Percentiles rank a stretch among this genome's conserved stretches.
Evolutionary conservation across 2,888 invertebrate species (phyloP).

Genomic region (Eucera pruinosa): DNA sequence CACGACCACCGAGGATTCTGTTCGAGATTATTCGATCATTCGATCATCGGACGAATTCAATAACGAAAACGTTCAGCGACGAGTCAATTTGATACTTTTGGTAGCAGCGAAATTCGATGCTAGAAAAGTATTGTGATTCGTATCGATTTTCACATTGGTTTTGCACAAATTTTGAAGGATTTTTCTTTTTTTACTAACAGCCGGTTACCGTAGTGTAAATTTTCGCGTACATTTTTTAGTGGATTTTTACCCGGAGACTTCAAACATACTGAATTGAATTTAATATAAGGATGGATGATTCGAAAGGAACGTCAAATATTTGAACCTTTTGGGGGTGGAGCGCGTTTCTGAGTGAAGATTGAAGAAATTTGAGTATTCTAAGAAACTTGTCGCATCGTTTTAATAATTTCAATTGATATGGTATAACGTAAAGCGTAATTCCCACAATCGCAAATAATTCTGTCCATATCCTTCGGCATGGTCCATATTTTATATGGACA

Average conservation of each 20-base stretch:
- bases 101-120: background rate
- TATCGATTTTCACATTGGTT: background rate
- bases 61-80: background rate
- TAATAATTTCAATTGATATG: too few species aligned
- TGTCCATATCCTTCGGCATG: too few species aligned
- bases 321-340: too few species aligned
- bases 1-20: background rate
- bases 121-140: conserved; percentile 12
- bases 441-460: too few species aligned
- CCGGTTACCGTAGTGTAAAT: background rate
- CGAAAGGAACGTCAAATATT: background rate
- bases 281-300: too few species aligned
- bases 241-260: background rate
- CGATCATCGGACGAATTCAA: conserved; percentile 7
- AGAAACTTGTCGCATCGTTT: too few species aligned
- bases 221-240: background rate
- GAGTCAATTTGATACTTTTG: background rate
- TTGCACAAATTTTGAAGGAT: background rate
- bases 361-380: too few species aligned
- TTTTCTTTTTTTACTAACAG: background rate
- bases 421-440: too few species aligned
- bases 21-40: background rate
- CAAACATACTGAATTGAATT: too few species aligned
- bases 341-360: too few species aligned
- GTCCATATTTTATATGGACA: too few species aligned